phyloP scores from a whole-genome alignment of 2,113 vertebrate genomes.

The Balaeniceps rex region DNA sequence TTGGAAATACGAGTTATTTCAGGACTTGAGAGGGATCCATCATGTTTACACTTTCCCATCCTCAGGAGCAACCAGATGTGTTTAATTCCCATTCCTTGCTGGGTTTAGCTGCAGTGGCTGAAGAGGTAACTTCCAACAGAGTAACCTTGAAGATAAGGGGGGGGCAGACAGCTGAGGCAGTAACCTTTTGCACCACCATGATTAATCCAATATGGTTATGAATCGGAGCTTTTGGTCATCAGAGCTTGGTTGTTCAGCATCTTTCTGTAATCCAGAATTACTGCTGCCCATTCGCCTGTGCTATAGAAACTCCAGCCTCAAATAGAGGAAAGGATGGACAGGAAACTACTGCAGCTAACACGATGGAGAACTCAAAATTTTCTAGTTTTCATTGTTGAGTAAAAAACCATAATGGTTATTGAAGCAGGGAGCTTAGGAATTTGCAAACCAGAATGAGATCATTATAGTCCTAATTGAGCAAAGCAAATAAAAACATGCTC shows the following conservation, averaged over 20 bases:
- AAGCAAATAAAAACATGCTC: constrained; percentile 50
- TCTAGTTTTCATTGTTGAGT: not conserved
- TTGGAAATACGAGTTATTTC: not conserved
- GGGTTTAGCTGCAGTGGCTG: not conserved
- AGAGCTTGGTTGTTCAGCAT: not conserved
- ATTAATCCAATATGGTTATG: constrained; percentile 21
- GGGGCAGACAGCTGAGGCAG: constrained; percentile 12
- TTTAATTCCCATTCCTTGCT: not conserved
- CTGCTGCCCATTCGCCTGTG: not conserved
- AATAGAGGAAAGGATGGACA: not conserved
- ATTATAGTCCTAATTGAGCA: constrained; percentile 41
- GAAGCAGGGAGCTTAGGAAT: not conserved
- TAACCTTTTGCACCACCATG: not conserved
- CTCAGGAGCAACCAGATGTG: not conserved
- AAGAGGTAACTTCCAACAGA: constrained; percentile 12
- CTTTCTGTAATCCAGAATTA: not conserved
- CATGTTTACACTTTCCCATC: not conserved
- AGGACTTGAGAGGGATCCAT: not conserved
- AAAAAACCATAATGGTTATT: not conserved
- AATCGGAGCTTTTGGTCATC: not conserved
- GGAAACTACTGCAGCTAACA: not conserved
- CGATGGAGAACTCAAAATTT: not conserved
- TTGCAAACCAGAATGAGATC: constrained; percentile 12
- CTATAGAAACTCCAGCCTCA: not conserved
- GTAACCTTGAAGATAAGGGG: constrained; percentile 1